Conservation (phyloP, 2,888 invertebrate genomes). For the Tupiocoris notatus region DNA sequence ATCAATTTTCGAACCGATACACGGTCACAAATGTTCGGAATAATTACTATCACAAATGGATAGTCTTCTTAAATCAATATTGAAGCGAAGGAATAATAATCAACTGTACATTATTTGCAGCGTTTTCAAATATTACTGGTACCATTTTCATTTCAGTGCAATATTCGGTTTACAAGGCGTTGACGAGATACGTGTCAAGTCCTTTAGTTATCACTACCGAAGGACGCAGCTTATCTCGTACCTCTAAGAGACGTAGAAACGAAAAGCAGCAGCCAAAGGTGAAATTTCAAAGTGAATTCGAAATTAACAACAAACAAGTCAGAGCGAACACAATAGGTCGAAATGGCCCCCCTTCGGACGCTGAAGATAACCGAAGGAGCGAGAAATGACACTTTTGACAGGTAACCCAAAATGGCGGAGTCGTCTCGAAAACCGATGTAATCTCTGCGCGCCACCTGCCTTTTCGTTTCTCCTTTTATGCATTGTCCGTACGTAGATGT, state of each 20-base stretch:
- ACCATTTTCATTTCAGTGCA: too few species aligned
- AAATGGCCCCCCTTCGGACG: background rate
- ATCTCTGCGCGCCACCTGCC: conserved; percentile 39
- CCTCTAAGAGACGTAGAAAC: background rate
- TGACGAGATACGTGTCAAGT: background rate
- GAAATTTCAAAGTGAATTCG: background rate
- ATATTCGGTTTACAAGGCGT: too few species aligned
- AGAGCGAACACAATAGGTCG: background rate
- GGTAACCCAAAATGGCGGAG: conserved; percentile 38
- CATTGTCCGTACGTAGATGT: conserved; percentile 10
- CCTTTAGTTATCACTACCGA: background rate
- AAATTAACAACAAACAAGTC: conserved; percentile 3
- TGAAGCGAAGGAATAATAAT: too few species aligned
- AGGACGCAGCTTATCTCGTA: background rate
- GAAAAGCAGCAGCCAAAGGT: background rate
- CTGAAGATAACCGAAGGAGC: conserved; percentile 20
- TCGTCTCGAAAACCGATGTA: conserved; percentile 26
- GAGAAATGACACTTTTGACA: conserved; percentile 43
- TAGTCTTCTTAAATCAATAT: too few species aligned
- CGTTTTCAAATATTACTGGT: too few species aligned
- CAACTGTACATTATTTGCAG: too few species aligned
- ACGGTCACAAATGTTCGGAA: too few species aligned
- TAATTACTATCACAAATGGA: too few species aligned
- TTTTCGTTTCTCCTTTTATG: conserved; percentile 19
- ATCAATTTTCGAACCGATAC: too few species aligned